Base-by-base conservation (phyloP, 37 sponge, comb jelly and placozoan genomes). In the Crambe crambe region DNA sequence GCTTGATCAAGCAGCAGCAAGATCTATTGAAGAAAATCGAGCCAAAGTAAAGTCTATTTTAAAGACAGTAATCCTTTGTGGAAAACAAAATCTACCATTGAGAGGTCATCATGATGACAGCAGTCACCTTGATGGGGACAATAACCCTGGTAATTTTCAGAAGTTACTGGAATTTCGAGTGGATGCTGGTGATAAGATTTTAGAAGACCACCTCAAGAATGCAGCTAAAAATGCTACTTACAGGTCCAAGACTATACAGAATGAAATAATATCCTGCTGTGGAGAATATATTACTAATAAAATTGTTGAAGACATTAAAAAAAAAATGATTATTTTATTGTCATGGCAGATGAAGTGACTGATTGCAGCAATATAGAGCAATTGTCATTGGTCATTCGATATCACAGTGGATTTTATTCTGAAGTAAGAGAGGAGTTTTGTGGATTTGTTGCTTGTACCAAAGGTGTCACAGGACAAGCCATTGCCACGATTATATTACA, bases 391-490 rank as follows among this genome's bases (percentile, higher is more conserved):
- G 54, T 51, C 9, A 9, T 15, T 51, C 59, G 75, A 31, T 84
- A 72, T 84, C 81, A 82, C 58, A 76, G 75, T 36, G 25, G 64
- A 27, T 57, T 69, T 31, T 74, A 44, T 83, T 42, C 36, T 3
- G 29, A 27, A 56, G 76, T 89, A 42, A 78, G 85, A 54, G 90
- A 89, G 77, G 82, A 89, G 42, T 72, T 85, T 23, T 31, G 83
- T 36, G 63, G 37, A 40, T 89, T 84, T 65, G 20, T 64, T 58
- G 81, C 72, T 42, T 89, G 80, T 61, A 71, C 84, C 68, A 72
- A 58, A 34, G 90, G 90, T 18, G 74, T 81, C 26, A 81, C 86
- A 73, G 91, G 91, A 27, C 44, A 58, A 75, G 82, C 63, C 40
- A 34, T 91, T 32, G 83, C 87, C 40, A 72, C 54, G 61, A 85